Evolutionary conservation across 2,113 vertebrate genomes (phyloP).

Genomic region (Chrysochloris asiatica): DNA sequence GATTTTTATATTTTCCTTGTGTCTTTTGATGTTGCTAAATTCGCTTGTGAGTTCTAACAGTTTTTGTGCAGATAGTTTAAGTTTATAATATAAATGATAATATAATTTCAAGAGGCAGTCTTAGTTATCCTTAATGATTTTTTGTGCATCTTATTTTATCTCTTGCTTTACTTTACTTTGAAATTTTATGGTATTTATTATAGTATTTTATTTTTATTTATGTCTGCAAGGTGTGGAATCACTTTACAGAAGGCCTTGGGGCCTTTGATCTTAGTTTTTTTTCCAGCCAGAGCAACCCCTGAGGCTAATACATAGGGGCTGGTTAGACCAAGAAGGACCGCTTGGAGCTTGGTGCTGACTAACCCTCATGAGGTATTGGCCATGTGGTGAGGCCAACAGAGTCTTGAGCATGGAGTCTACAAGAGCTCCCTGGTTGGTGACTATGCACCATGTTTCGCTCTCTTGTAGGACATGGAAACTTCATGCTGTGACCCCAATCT

Average conservation of each 20-base stretch:
- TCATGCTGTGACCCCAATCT: not conserved
- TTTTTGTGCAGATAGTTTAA: conserved; percentile 10
- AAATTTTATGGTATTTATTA: no score
- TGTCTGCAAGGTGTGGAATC: not conserved
- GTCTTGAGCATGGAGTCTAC: not conserved
- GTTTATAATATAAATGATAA: not conserved
- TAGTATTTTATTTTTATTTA: not conserved
- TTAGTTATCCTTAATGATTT: not conserved
- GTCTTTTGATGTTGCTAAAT: not conserved
- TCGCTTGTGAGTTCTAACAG: not conserved
- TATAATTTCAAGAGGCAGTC: not conserved
- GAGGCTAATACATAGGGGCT: not conserved
- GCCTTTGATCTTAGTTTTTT: not conserved
- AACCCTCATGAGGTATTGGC: not conserved
- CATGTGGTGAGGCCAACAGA: not conserved
- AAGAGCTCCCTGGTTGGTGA: not conserved
- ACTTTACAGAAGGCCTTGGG: not conserved
- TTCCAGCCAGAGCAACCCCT: not conserved
- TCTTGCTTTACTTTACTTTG: no score
- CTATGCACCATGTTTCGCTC: not conserved
- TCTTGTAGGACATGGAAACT: not conserved
- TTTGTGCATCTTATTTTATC: not conserved
- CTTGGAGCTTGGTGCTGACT: not conserved
- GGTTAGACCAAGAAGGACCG: not conserved
- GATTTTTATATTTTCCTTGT: not conserved